Base-by-base conservation (phyloP, 35 echinoderm and acorn worm species). In the Stichopus chloronotus region DNA sequence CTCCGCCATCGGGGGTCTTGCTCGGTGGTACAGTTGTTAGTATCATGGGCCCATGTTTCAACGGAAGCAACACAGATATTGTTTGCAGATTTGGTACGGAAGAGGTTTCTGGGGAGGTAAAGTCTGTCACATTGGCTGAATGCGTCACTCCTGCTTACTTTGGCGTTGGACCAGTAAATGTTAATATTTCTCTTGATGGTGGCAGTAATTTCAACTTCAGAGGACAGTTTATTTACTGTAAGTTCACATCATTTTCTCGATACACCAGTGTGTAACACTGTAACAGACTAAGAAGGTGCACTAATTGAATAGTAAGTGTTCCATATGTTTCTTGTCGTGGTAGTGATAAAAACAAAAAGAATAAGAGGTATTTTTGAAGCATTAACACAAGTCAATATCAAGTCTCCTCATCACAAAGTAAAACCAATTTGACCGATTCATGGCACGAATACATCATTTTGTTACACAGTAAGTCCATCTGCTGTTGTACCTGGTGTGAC, bases 101-200 rank as follows among this genome's bases (percentile, higher is more conserved):
- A 12, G 52, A 8, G 8, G 78, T 81, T 52, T 20, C 23, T 6
- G 78, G 78, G 4, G 25, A 8, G 4, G 78, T 81, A 52, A 81
- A 30, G 10, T 55, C 78, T 52, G 78, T 43, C 17, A 81, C 8
- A 8, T 14, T 72, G 69, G 78, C 78, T 52, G 78, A 53, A 55
- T 81, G 78, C 25, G 78, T 52, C 78, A 81, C 25, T 81, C 25
- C 78, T 52, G 0, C 0, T 17, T 81, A 17, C 53, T 21, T 81
- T 0, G 7, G 53, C 13, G 78, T 81, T 81, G 78, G 78, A 43
- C 78, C 78, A 81, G 25, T 81, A 7, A 9, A 2, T 10, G 78
- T 81, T 9, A 25, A 55, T 13, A 55, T 81, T 43, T 81, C 78
- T 81, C 7, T 43, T 81, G 78, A 81, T 81, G 78, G 78, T 52